Conservation (phyloP, 2,888 invertebrate genomes). For the Ophioninae sp. region DNA sequence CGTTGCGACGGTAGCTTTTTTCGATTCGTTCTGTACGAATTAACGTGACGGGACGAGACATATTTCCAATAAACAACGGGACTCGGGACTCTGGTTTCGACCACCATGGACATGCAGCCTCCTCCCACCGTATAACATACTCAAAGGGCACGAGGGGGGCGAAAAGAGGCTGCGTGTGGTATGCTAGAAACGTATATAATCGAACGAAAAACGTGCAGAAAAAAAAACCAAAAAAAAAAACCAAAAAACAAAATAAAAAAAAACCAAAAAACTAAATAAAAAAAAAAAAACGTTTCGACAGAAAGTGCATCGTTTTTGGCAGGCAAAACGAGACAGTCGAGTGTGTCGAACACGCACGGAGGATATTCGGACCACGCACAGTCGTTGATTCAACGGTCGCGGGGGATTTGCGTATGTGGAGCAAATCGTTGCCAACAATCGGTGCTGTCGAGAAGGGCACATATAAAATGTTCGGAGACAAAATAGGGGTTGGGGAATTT, state of each 20-base stretch:
- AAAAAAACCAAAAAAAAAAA: neutral
- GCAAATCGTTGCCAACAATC: conserved; percentile 54
- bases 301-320: conserved; percentile 15
- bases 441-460: conserved; percentile 37
- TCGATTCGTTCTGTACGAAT: conserved; percentile 58
- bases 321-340: conserved; percentile 5
- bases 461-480: neutral
- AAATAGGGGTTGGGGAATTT: neutral
- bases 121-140: conserved; percentile 15
- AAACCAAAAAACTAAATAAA: neutral
- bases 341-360: conserved; percentile 22
- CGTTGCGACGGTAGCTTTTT: conserved; percentile 39
- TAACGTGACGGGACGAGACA: conserved; percentile 57
- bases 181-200: conserved; percentile 8
- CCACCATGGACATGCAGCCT: neutral
- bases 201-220: conserved; percentile 13
- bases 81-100: conserved; percentile 46
- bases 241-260: neutral
- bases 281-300: neutral
- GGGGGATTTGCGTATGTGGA: conserved; percentile 43
- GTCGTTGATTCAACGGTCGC: conserved; percentile 60
- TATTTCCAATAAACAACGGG: conserved; percentile 61
- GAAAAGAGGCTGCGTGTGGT: neutral
- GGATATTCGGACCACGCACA: conserved; percentile 46
- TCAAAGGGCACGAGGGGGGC: neutral